Percentiles rank a stretch among this genome's conserved stretches.
Conservation (phyloP, 2,113 vertebrate genomes). For the Syngnathus typhle region DNA sequence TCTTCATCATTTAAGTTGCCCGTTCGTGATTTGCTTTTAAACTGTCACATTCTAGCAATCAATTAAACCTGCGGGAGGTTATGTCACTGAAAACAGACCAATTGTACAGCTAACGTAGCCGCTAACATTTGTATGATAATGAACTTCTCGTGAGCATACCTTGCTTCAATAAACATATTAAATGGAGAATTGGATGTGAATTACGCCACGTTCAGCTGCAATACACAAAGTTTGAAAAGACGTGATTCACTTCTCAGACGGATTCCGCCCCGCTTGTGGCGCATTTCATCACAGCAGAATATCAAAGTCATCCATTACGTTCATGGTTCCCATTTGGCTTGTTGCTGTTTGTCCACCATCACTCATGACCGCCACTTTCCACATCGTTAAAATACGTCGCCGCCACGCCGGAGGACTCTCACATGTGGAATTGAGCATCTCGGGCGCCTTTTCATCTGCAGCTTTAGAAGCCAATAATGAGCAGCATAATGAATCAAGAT, state of each 20-base stretch:
- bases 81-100: background rate
- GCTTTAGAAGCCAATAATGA: slow-evolving; percentile 36
- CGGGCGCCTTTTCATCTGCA: slow-evolving; percentile 15
- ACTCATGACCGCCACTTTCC: slow-evolving; percentile 11
- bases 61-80: background rate
- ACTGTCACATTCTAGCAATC: background rate
- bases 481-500: slow-evolving; percentile 46
- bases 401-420: slow-evolving; percentile 1
- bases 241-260: slow-evolving; percentile 41
- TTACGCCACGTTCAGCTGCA: slow-evolving; percentile 21
- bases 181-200: slow-evolving; percentile 9
- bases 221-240: slow-evolving; percentile 25
- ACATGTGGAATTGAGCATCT: slow-evolving; percentile 6
- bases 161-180: slow-evolving; percentile 15
- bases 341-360: slow-evolving; percentile 24
- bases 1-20: too few relatives aligned
- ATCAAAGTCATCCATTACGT: slow-evolving; percentile 50
- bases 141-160: slow-evolving; percentile 4
- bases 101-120: background rate
- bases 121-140: background rate
- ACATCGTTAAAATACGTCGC: slow-evolving; percentile 19
- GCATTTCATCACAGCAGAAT: slow-evolving; percentile 51
- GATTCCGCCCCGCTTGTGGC: slow-evolving; percentile 16
- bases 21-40: background rate
- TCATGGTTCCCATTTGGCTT: slow-evolving; percentile 23